phyloP scores from a whole-genome alignment of 2,888 invertebrate species.

The Rhingia rostrata region DNA sequence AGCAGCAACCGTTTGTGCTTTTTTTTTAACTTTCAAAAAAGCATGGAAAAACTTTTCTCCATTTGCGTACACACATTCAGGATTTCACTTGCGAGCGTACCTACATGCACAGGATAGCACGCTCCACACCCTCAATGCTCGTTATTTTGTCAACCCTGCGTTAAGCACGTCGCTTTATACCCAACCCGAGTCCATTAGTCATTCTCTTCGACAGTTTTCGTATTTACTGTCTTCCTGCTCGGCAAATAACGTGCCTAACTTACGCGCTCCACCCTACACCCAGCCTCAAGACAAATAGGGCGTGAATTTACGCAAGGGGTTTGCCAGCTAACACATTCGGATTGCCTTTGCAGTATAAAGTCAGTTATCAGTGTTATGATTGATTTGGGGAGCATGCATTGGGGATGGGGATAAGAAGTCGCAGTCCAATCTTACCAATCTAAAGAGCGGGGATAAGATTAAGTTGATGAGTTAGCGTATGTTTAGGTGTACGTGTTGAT shows the following conservation, averaged over 20 bases:
- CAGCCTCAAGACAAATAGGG: neutral
- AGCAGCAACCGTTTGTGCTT: too few species aligned
- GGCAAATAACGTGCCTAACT: neutral
- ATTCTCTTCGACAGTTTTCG: neutral
- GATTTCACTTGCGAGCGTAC: neutral
- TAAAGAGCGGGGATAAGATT: neutral
- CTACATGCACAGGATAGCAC: neutral
- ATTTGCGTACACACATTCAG: neutral
- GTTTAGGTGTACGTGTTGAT: neutral
- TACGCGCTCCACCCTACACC: neutral
- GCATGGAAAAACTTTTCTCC: constrained; percentile 7
- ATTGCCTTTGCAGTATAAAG: neutral
- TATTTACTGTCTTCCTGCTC: neutral
- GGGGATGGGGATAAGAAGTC: neutral
- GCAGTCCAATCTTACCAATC: constrained; percentile 1
- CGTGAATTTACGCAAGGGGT: neutral
- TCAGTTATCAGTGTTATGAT: neutral
- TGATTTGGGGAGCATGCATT: neutral
- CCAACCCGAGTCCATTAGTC: constrained; percentile 1
- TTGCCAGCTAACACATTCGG: neutral
- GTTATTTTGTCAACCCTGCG: constrained; percentile 2
- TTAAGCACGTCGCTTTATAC: neutral
- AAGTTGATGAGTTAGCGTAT: neutral
- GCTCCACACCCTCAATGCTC: neutral
- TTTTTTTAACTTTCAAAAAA: constrained; percentile 22